These are phyloP conservation scores for Cyphomyrmex costatus DNA, from an alignment of 1,140 invertebrate genomes.

Conservation along the genomic window DNA sequence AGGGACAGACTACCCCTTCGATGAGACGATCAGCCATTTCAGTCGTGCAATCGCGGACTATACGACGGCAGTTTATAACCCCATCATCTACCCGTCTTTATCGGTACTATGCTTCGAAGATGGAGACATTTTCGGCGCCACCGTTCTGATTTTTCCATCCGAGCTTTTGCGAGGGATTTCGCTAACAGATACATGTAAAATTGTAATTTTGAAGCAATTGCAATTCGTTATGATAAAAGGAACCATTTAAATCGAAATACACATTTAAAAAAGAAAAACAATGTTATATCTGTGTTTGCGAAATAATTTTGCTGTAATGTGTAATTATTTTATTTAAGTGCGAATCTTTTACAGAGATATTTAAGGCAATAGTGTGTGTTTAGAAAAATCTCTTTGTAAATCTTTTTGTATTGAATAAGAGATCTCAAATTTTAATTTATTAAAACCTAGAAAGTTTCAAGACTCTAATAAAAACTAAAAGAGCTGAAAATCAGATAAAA, in stretches of 20 bases:
- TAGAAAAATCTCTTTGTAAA: neutral
- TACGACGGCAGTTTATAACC: constrained; percentile 80
- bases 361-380: neutral
- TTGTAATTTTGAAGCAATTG: neutral
- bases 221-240: neutral
- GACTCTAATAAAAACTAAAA: constrained; percentile 11
- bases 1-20: constrained; percentile 25
- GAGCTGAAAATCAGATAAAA: constrained; percentile 16
- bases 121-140: constrained; percentile 84
- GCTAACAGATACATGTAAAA: neutral
- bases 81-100: constrained; percentile 81
- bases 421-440: neutral
- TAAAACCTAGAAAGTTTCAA: neutral
- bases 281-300: neutral
- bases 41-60: constrained; percentile 69
- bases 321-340: neutral
- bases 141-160: constrained; percentile 76
- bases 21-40: constrained; percentile 68
- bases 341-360: neutral
- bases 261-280: neutral
- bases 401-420: neutral
- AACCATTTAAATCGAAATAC: neutral
- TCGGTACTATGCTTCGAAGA: constrained; percentile 74
- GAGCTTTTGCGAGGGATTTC: neutral
- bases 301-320: neutral